Percentiles rank a stretch among this genome's conserved stretches.
phyloP scores from a whole-genome alignment of 2,113 vertebrate species.

The Scomber scombrus region DNA sequence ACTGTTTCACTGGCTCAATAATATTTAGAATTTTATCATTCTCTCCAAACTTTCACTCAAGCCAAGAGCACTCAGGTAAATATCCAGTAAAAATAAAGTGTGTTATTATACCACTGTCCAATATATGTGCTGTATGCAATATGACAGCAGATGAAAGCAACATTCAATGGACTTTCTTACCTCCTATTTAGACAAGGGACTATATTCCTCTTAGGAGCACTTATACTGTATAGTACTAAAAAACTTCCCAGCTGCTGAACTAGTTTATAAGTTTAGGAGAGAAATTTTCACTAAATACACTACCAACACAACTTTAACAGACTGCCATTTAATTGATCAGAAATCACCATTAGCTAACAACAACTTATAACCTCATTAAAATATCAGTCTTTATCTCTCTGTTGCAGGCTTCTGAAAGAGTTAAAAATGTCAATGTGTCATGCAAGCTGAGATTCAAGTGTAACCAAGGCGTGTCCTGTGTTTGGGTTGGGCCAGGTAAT shows the following conservation, averaged over 20 bases:
- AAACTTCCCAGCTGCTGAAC: not conserved
- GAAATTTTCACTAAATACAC: not conserved
- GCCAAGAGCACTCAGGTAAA: slow-evolving; percentile 12
- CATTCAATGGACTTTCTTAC: slow-evolving; percentile 3
- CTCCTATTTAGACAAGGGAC: not conserved
- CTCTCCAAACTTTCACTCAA: not conserved
- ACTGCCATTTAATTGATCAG: not conserved
- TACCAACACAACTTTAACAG: not conserved
- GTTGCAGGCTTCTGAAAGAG: not conserved
- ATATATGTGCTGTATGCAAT: not conserved
- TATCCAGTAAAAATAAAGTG: slow-evolving; percentile 28
- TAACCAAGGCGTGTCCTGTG: slow-evolving; percentile 12
- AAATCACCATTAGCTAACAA: not conserved
- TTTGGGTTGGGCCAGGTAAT: slow-evolving; percentile 52
- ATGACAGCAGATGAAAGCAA: slow-evolving; percentile 22
- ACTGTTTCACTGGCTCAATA: not conserved
- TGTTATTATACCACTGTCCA: slow-evolving; percentile 21
- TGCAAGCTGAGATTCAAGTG: slow-evolving; percentile 1
- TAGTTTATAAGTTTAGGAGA: not conserved
- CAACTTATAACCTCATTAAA: not conserved
- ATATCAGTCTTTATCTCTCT: not conserved
- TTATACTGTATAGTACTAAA: not conserved
- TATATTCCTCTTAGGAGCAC: slow-evolving; percentile 11
- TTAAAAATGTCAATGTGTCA: slow-evolving; percentile 31
- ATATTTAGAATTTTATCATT: not conserved